Percentiles rank a stretch among this genome's conserved stretches.
Evolutionary conservation across 2,113 vertebrate genomes (phyloP).

Genomic region (Platycercus adscitus): DNA sequence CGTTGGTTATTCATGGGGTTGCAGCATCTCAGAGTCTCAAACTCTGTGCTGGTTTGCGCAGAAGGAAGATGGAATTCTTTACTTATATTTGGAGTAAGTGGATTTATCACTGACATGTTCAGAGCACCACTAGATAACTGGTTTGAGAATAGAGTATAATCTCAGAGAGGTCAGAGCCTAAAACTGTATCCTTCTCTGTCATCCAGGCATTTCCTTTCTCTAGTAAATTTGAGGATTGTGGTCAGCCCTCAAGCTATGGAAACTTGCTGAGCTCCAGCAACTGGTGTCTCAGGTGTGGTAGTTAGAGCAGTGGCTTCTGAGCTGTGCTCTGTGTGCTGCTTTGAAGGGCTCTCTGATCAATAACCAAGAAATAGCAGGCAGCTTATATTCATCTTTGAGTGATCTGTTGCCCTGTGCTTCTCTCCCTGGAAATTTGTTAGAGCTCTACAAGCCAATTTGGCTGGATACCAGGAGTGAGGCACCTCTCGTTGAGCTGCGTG

Average conservation of each 20-base stretch:
- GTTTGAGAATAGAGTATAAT: not conserved
- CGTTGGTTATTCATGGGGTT: not conserved
- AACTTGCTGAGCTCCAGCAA: not conserved
- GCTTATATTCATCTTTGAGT: not conserved
- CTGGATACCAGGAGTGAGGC: not conserved
- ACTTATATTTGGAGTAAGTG: rapidly evolving
- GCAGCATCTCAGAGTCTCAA: not conserved
- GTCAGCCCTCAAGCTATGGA: not conserved
- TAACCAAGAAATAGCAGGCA: not conserved
- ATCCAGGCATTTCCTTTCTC: not conserved
- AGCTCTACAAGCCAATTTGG: not conserved
- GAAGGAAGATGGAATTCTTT: not conserved
- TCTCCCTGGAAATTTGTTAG: not conserved
- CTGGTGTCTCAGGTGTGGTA: not conserved
- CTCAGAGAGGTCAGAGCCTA: not conserved
- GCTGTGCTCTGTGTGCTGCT: not conserved
- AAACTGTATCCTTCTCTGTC: not conserved
- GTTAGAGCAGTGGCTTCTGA: not conserved
- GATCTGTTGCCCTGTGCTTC: not conserved
- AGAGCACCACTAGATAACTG: not conserved
- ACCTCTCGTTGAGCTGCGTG: not conserved
- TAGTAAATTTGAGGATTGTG: not conserved
- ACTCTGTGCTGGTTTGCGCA: not conserved
- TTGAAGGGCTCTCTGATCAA: not conserved
- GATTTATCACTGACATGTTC: not conserved